These are phyloP conservation scores for Lasioglossum pauxillum DNA, from an alignment of 2,888 invertebrate genomes.

Conservation along the genomic window DNA sequence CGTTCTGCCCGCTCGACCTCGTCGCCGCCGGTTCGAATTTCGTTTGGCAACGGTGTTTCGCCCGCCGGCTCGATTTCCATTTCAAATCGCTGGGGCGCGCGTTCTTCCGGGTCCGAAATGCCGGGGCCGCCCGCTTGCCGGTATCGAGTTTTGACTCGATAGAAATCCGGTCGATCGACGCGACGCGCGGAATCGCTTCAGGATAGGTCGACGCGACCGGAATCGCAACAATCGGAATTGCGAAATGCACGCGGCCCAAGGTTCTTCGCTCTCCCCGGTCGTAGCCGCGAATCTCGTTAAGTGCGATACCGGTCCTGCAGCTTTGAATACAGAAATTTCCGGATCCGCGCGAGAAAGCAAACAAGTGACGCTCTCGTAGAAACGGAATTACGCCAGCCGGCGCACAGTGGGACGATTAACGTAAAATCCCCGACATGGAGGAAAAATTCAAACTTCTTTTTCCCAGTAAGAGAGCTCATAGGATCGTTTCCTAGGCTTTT, in stretches of 20 bases:
- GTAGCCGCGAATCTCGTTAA: slow-evolving; percentile 1
- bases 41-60: not conserved
- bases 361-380: slow-evolving; percentile 12
- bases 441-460: too few species aligned
- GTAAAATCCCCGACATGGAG: too few species aligned
- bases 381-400: slow-evolving; percentile 6
- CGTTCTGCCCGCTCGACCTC: slow-evolving; percentile 10
- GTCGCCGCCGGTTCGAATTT: slow-evolving; percentile 13
- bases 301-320: slow-evolving; percentile 3
- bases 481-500: too few species aligned
- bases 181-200: not conserved
- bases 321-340: slow-evolving; percentile 26
- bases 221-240: slow-evolving; percentile 31
- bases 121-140: slow-evolving; percentile 11
- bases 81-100: slow-evolving; percentile 48
- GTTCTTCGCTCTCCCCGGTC: not conserved
- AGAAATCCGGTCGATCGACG: slow-evolving; percentile 22
- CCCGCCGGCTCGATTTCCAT: slow-evolving; percentile 47
- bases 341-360: slow-evolving; percentile 22
- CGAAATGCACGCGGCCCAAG: not conserved
- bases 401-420: too few species aligned
- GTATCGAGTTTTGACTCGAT: slow-evolving; percentile 24
- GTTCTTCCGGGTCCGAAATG: not conserved
- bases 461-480: too few species aligned
- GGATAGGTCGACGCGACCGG: slow-evolving; percentile 11